phyloP scores from a whole-genome alignment of 2,113 vertebrate species.

The Larimichthys crocea region DNA sequence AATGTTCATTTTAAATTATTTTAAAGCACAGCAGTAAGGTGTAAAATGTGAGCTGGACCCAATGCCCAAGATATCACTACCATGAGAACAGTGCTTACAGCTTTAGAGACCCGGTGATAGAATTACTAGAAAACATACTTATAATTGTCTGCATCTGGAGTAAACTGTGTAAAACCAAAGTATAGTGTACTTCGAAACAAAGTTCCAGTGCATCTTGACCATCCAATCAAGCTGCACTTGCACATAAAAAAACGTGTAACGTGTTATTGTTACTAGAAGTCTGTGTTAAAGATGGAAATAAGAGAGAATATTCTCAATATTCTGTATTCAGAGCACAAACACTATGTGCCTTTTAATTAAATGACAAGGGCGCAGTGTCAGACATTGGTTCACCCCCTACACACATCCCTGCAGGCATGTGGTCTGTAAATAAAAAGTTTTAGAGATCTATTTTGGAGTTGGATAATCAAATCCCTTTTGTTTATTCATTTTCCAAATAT shows the following conservation, averaged over 20 bases:
- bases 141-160: neutral
- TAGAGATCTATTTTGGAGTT: neutral
- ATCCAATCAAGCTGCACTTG: too few relatives aligned
- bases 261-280: neutral
- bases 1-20: neutral
- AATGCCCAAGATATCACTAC: too few relatives aligned
- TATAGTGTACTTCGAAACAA: too few relatives aligned
- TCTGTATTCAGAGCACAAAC: neutral
- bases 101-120: neutral
- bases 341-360: constrained; percentile 2
- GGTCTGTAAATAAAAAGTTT: constrained; percentile 20
- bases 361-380: constrained; percentile 8
- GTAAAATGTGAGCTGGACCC: neutral
- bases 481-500: constrained; percentile 58
- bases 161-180: too few relatives aligned
- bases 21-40: neutral
- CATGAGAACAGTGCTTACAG: neutral
- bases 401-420: constrained; percentile 1
- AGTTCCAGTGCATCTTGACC: too few relatives aligned
- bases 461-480: constrained; percentile 45
- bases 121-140: neutral
- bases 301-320: neutral
- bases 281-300: neutral
- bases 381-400: neutral
- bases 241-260: too few relatives aligned